Evolutionary conservation across 37 sponge, comb jelly and placozoan genomes (phyloP).

Genomic region (Aphrocallistes beatrix): DNA sequence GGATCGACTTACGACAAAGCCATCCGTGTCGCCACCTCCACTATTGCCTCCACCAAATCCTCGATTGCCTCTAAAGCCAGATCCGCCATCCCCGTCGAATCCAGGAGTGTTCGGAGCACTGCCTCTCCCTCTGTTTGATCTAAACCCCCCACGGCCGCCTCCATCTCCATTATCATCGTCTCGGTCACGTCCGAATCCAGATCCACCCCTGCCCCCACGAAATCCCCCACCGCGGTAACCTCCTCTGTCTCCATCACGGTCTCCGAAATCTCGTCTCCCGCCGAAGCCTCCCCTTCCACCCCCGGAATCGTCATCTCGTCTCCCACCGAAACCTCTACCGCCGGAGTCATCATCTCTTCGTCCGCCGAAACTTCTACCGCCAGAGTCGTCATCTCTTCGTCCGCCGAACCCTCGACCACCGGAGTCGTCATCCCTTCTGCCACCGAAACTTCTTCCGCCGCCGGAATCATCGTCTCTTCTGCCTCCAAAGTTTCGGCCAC

Average conservation of each 20-base stretch:
- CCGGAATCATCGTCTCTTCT: too few relatives aligned
- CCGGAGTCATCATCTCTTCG: not conserved
- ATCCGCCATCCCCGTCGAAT: not conserved
- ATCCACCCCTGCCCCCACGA: not conserved
- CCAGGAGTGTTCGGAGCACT: not conserved
- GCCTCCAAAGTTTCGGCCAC: too few relatives aligned
- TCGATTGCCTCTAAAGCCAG: not conserved
- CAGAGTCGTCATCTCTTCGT: slow-evolving; percentile 20
- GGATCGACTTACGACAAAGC: not conserved
- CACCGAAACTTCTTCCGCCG: too few relatives aligned
- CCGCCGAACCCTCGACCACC: slow-evolving; percentile 7
- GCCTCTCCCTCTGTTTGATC: not conserved
- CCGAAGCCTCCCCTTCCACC: not conserved
- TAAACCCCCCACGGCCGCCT: not conserved
- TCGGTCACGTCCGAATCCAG: not conserved
- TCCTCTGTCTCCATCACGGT: not conserved
- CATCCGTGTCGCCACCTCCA: not conserved
- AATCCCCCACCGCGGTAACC: slow-evolving; percentile 17
- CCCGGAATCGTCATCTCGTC: not conserved
- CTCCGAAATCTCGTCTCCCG: slow-evolving; percentile 3
- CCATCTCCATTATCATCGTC: not conserved
- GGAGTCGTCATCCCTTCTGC: not conserved
- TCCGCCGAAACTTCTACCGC: not conserved
- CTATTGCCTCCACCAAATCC: not conserved
- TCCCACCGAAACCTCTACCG: not conserved